Evolutionary conservation across 2,888 invertebrate genomes (phyloP).

Genomic region (Philereme vetulata): DNA sequence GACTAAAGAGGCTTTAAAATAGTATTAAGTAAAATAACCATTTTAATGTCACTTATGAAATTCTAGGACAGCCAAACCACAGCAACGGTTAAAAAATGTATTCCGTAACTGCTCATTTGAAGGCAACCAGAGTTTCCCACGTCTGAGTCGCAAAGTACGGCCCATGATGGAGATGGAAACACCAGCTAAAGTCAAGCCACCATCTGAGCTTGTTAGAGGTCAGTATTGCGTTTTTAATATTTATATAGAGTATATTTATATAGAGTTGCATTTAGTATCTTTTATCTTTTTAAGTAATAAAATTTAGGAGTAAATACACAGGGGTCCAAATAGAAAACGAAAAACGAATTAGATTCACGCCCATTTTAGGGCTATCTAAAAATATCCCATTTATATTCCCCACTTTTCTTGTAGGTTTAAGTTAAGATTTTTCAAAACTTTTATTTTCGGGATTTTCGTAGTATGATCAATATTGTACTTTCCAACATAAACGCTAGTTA

Average conservation of each 20-base stretch:
- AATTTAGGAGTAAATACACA: too few relatives aligned
- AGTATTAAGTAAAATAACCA: too few relatives aligned
- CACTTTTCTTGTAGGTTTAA: too few relatives aligned
- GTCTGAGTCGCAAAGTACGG: slow-evolving; percentile 60
- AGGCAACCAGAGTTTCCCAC: slow-evolving; percentile 86
- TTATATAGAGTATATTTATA: neutral
- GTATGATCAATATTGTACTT: too few relatives aligned
- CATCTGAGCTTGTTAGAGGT: slow-evolving; percentile 81
- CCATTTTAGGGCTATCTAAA: too few relatives aligned
- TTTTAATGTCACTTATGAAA: neutral
- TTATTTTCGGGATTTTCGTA: too few relatives aligned
- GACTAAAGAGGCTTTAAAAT: too few relatives aligned
- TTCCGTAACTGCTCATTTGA: slow-evolving; percentile 81
- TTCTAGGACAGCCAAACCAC: slow-evolving; percentile 66
- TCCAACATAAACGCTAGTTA: neutral
- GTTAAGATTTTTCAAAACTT: too few relatives aligned
- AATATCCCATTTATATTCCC: too few relatives aligned
- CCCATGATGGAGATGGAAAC: slow-evolving; percentile 76
- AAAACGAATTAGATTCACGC: too few relatives aligned
- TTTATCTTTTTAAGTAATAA: too few relatives aligned
- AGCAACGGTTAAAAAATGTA: slow-evolving; percentile 54
- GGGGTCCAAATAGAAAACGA: too few relatives aligned
- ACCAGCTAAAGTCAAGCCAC: slow-evolving; percentile 67
- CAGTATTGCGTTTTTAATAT: slow-evolving; percentile 18
- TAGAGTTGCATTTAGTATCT: neutral